Percentiles rank a stretch among this genome's conserved stretches.
Evolutionary conservation across 2,113 vertebrate genomes (phyloP).

Genomic region (Peucedramus taeniatus): DNA sequence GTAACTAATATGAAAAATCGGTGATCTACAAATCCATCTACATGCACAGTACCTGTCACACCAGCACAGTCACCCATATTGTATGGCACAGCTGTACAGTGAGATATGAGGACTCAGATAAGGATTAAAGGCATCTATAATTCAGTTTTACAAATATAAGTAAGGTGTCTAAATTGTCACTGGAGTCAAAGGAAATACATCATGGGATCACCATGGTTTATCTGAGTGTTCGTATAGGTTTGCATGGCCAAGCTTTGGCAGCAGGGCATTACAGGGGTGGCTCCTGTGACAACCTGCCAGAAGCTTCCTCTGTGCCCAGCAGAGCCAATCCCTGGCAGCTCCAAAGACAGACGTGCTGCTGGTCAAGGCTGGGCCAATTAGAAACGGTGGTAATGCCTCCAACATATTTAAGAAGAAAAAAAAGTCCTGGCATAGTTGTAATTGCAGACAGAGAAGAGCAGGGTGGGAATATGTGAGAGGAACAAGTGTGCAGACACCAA

Average conservation of each 20-base stretch:
- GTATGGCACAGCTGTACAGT: background rate
- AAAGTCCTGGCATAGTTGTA: background rate
- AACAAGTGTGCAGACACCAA: background rate
- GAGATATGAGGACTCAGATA: background rate
- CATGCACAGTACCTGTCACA: background rate
- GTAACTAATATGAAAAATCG: background rate
- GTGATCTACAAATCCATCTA: background rate
- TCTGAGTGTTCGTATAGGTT: background rate
- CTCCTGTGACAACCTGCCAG: background rate
- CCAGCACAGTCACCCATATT: background rate
- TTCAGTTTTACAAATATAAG: background rate
- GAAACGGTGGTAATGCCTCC: fast-evolving
- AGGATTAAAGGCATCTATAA: background rate
- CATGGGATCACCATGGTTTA: background rate
- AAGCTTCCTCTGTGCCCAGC: background rate
- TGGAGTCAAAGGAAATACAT: background rate
- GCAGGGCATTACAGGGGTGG: background rate
- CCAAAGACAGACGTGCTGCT: fast-evolving
- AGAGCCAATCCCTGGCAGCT: background rate
- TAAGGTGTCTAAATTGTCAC: background rate
- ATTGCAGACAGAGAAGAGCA: background rate
- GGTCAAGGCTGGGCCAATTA: background rate
- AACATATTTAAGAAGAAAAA: background rate
- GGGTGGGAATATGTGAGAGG: background rate
- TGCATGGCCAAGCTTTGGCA: background rate